These are phyloP conservation scores for Danaus melanippus DNA, from an alignment of 1,140 invertebrate species.

Conservation along the genomic window DNA sequence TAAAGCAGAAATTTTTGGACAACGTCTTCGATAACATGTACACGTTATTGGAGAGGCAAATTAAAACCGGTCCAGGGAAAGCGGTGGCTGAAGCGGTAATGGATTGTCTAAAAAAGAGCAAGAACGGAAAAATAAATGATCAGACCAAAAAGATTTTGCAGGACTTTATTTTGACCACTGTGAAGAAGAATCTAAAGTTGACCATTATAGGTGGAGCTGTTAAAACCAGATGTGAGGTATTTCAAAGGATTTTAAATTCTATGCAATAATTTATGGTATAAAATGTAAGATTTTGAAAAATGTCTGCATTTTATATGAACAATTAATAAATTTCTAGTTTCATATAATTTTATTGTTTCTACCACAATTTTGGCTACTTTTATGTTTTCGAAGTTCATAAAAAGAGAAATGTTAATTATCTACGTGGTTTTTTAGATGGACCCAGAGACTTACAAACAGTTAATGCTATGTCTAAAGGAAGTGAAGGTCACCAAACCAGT, in stretches of 20 bases:
- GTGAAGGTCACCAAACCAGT: constrained; percentile 30
- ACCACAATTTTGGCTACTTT: too few relatives aligned
- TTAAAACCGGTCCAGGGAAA: constrained; percentile 38
- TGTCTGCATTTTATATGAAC: not conserved
- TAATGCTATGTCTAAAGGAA: constrained; percentile 51
- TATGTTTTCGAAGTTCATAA: too few relatives aligned
- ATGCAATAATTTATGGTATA: not conserved
- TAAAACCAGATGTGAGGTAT: constrained; percentile 61
- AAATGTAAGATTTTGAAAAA: not conserved
- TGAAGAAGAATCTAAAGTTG: constrained; percentile 58
- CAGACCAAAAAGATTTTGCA: constrained; percentile 45
- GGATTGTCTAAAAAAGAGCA: constrained; percentile 46
- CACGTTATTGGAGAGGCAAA: constrained; percentile 44
- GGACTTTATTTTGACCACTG: constrained; percentile 45
- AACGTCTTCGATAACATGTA: constrained; percentile 66
- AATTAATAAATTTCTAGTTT: not conserved
- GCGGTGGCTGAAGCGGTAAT: constrained; percentile 41
- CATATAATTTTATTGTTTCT: not conserved
- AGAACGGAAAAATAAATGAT: constrained; percentile 51
- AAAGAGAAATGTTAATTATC: too few relatives aligned
- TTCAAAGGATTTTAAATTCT: constrained; percentile 7
- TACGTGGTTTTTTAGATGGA: constrained; percentile 39
- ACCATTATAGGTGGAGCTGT: constrained; percentile 61
- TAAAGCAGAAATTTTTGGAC: constrained; percentile 54
- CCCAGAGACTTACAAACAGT: constrained; percentile 48